A percentile compares a stretch with the other conserved stretches of the same genome.
Evolutionary conservation across 2,797 vertebrate genomes (phyloP).

Genomic region (Malurus splendens): DNA sequence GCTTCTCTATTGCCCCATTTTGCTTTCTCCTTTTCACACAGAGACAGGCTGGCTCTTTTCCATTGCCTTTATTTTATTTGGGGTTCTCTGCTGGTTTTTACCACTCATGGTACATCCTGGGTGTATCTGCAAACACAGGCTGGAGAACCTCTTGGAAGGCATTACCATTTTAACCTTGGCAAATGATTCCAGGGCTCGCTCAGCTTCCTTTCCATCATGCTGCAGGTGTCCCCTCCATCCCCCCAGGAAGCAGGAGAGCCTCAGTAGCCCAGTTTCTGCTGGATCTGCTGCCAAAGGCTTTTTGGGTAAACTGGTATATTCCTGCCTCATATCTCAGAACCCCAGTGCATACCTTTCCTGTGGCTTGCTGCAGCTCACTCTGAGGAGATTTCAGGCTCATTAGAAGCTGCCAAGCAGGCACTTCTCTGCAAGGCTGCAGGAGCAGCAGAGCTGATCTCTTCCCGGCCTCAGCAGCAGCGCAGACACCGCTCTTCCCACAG

Average conservation of each 20-base stretch:
- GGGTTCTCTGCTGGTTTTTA: background rate
- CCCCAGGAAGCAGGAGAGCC: background rate
- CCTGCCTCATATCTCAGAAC: background rate
- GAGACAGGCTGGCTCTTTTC: background rate
- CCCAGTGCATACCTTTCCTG: background rate
- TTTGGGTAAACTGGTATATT: background rate
- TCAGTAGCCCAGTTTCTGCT: background rate
- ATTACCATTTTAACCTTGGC: background rate
- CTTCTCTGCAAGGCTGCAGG: background rate
- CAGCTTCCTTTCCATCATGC: background rate
- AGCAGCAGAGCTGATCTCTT: background rate
- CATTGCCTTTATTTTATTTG: background rate
- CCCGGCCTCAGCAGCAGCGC: background rate
- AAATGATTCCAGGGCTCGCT: background rate
- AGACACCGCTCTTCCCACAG: accelerated
- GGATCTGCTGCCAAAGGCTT: background rate
- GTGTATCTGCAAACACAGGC: background rate
- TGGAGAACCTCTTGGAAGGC: background rate
- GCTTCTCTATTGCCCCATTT: background rate
- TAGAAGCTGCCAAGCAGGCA: background rate
- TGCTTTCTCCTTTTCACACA: background rate
- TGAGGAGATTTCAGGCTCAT: background rate
- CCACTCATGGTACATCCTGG: background rate
- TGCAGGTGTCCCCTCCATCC: background rate
- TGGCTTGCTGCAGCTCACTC: background rate